Evolutionary conservation across 2,113 vertebrate species (phyloP).

Genomic region (Trinectes maculatus): DNA sequence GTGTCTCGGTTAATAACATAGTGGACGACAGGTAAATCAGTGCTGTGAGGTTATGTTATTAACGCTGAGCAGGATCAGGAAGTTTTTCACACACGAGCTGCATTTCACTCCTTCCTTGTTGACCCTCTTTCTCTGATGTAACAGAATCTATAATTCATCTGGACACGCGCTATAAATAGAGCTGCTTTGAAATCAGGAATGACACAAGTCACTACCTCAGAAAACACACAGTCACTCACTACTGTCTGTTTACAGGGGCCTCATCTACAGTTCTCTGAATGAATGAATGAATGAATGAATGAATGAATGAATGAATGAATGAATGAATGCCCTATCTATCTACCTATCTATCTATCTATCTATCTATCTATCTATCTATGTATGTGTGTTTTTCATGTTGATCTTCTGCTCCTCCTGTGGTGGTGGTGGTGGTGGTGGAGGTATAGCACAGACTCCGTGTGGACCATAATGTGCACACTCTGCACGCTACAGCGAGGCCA

Average conservation of each 20-base stretch:
- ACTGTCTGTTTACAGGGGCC: no score
- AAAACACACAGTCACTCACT: background rate
- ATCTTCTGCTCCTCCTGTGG: conserved; percentile 28
- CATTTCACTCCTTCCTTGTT: conserved; percentile 15
- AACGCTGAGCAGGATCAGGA: no score
- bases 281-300: no score
- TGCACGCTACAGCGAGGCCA: background rate
- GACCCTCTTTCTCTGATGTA: conserved; percentile 16
- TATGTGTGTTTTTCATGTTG: conserved; percentile 7
- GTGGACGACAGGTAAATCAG: background rate
- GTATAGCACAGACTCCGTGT: background rate
- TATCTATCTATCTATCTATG: background rate
- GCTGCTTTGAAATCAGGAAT: conserved; percentile 17
- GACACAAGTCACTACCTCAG: background rate
- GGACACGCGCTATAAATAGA: conserved; percentile 43
- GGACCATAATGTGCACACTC: conserved; percentile 5
- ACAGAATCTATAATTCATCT: conserved; percentile 32
- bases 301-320: no score
- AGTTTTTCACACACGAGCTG: no score
- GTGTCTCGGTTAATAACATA: background rate
- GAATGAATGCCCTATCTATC: no score
- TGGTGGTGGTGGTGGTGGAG: no score
- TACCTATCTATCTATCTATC: background rate
- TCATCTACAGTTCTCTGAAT: no score
- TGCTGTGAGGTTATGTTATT: background rate